Percentiles rank a stretch among this genome's conserved stretches.
These are phyloP conservation scores for Limosa lapponica DNA, from an alignment of 2,797 vertebrate genomes.

Conservation along the genomic window DNA sequence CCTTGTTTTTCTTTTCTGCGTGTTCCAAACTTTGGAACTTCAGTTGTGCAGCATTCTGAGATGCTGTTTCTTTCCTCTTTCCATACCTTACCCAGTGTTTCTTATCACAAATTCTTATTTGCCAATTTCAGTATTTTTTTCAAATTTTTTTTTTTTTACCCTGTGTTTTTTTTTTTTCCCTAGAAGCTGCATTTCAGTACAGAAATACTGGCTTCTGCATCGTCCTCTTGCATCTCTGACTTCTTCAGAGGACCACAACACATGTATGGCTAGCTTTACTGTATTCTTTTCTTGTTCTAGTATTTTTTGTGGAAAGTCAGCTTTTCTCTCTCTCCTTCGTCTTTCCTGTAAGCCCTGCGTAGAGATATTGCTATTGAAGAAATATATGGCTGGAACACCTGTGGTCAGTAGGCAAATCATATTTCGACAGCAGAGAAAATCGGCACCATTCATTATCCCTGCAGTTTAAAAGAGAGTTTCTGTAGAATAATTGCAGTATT, in stretches of 20 bases:
- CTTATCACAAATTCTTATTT: not conserved
- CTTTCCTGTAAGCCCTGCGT: not conserved
- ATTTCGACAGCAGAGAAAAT: not conserved
- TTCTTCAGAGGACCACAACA: not conserved
- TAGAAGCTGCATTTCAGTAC: not conserved
- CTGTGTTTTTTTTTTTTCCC: rapidly evolving
- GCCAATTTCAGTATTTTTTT: not conserved
- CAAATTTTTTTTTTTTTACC: not conserved
- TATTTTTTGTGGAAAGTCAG: not conserved
- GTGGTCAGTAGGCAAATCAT: conserved; percentile 43
- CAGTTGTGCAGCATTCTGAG: not conserved
- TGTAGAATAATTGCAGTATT: conserved; percentile 39
- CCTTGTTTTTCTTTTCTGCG: not conserved
- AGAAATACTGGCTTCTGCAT: not conserved
- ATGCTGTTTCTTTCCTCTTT: not conserved
- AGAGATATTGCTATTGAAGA: not conserved
- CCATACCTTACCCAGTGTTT: not conserved
- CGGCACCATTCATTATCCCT: conserved; percentile 47
- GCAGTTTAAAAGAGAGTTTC: conserved; percentile 31
- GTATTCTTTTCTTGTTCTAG: not conserved
- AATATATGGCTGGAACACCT: not conserved
- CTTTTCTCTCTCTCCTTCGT: not conserved
- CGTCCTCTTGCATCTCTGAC: not conserved
- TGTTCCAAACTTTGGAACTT: not conserved
- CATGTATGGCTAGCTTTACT: not conserved